These are phyloP conservation scores for Leucania comma DNA, from an alignment of 2,888 invertebrate genomes.

Conservation along the genomic window DNA sequence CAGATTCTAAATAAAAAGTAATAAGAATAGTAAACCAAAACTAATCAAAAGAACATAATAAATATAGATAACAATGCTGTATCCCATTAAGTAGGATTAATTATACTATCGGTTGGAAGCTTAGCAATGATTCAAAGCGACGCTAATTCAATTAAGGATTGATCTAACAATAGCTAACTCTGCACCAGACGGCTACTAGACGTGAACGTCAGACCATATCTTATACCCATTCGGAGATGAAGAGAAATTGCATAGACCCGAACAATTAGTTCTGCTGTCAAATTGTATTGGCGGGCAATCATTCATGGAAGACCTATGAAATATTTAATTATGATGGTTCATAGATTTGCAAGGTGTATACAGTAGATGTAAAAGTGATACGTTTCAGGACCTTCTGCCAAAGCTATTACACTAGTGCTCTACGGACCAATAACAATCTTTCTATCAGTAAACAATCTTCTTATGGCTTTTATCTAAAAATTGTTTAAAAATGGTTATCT, in stretches of 20 bases:
- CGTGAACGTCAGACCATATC: neutral
- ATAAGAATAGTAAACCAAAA: too few species aligned
- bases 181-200: slow-evolving; percentile 20
- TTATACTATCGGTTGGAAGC: slow-evolving; percentile 2
- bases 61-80: neutral
- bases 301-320: neutral
- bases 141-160: slow-evolving; percentile 41
- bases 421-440: too few species aligned
- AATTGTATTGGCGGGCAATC: slow-evolving; percentile 11
- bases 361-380: too few species aligned
- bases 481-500: too few species aligned
- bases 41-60: too few species aligned
- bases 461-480: too few species aligned
- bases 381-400: too few species aligned
- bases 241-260: slow-evolving; percentile 9
- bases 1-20: too few species aligned
- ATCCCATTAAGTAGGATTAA: neutral
- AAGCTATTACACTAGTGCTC: too few species aligned
- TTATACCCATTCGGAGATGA: neutral
- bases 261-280: slow-evolving; percentile 1
- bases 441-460: too few species aligned
- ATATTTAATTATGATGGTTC: too few species aligned
- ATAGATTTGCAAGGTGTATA: too few species aligned
- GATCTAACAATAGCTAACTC: slow-evolving; percentile 28
- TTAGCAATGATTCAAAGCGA: slow-evolving; percentile 26